These are phyloP conservation scores for Pandion haliaetus DNA, from an alignment of 2,113 vertebrate species.

Conservation along the genomic window DNA sequence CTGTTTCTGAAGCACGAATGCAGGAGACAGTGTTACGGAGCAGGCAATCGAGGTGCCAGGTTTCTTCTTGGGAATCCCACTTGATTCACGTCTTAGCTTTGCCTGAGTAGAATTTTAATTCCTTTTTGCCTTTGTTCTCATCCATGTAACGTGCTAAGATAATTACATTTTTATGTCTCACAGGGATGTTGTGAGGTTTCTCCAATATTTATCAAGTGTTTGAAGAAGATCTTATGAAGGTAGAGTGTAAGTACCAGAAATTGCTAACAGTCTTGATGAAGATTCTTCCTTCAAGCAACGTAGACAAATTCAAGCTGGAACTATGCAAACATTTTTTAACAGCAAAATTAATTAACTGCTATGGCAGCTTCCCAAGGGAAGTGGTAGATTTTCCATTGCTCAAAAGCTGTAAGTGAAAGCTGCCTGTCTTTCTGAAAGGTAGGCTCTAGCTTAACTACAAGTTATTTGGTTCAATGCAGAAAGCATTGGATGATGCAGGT, in stretches of 20 bases:
- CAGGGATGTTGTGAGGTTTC: slow-evolving; percentile 27
- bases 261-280: neutral
- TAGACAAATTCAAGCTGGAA: neutral
- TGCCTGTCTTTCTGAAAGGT: neutral
- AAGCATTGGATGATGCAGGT: neutral
- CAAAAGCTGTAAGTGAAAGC: neutral
- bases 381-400: neutral
- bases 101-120: slow-evolving; percentile 17
- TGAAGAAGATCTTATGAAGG: slow-evolving; percentile 52
- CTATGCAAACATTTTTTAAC: neutral
- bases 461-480: neutral
- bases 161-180: slow-evolving; percentile 45
- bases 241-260: neutral
- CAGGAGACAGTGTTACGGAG: neutral
- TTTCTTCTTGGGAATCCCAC: neutral
- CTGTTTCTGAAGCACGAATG: neutral
- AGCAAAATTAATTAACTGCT: slow-evolving; percentile 42
- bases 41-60: neutral
- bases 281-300: neutral
- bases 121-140: neutral
- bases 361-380: neutral
- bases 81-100: neutral
- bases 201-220: slow-evolving; percentile 36
- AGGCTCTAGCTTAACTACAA: neutral
- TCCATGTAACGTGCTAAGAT: neutral